These are phyloP conservation scores for Corythornis leucogaster DNA, from an alignment of 2,797 vertebrate species.

Conservation along the genomic window DNA sequence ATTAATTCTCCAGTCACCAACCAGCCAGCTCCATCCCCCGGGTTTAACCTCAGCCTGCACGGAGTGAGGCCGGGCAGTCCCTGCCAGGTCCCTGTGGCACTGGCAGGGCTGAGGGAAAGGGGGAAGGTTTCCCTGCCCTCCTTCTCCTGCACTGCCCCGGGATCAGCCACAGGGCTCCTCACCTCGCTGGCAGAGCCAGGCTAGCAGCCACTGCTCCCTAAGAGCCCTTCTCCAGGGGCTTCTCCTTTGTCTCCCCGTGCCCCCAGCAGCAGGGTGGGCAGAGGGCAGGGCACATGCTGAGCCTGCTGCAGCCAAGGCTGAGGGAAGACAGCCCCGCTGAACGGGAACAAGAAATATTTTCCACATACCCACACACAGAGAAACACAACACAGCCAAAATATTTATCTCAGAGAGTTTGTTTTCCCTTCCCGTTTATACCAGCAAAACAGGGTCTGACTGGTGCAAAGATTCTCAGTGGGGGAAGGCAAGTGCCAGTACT, in stretches of 20 bases:
- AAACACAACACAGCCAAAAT: background rate
- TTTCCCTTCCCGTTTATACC: background rate
- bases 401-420: background rate
- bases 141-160: background rate
- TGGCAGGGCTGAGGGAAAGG: background rate
- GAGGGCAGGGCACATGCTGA: background rate
- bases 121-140: background rate
- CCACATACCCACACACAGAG: background rate
- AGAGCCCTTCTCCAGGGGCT: background rate
- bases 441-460: background rate
- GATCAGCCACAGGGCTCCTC: background rate
- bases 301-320: background rate
- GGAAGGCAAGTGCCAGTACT: background rate
- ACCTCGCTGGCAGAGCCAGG: background rate
- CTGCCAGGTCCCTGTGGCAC: background rate
- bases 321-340: background rate
- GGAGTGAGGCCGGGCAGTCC: background rate
- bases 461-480: background rate
- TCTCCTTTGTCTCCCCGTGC: background rate
- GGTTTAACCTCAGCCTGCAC: background rate
- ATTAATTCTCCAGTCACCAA: background rate
- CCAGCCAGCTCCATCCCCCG: background rate
- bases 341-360: background rate
- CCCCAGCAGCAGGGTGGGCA: background rate
- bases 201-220: background rate